These are phyloP conservation scores for Coracias cyanogaster DNA, from an alignment of 2,797 vertebrate species.

Conservation along the genomic window DNA sequence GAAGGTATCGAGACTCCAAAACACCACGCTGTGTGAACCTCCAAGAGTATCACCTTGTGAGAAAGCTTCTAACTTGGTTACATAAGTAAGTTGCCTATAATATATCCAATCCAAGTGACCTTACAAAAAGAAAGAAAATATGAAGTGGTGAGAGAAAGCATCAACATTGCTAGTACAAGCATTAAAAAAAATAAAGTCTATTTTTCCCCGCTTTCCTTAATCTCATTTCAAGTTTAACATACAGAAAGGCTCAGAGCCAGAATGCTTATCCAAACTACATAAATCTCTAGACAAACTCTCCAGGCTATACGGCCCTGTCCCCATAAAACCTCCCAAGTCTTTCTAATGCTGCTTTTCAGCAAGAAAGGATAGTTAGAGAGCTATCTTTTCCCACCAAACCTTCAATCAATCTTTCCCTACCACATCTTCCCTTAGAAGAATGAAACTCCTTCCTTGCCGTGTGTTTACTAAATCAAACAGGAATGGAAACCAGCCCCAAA, in stretches of 20 bases:
- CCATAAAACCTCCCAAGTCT: constrained; percentile 13
- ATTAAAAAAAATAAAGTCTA: constrained; percentile 14
- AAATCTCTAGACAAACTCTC: constrained; percentile 36
- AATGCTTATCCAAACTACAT: constrained; percentile 44
- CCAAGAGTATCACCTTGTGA: background rate
- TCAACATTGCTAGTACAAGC: background rate
- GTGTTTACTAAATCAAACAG: background rate
- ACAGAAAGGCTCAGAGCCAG: constrained; percentile 38
- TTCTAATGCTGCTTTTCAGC: background rate
- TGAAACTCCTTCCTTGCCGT: background rate
- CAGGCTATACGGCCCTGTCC: background rate
- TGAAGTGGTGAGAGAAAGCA: constrained; percentile 26
- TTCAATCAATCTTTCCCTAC: background rate
- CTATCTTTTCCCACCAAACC: background rate
- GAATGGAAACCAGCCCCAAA: background rate
- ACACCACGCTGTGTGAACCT: background rate
- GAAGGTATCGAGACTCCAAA: background rate
- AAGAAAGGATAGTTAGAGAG: background rate
- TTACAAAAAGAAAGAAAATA: constrained; percentile 20
- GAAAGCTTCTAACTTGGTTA: background rate
- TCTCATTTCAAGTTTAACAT: constrained; percentile 33
- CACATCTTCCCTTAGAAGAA: background rate
- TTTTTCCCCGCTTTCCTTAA: background rate
- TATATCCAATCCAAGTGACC: background rate
- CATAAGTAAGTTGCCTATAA: background rate